Base-by-base conservation (phyloP, 37 sponge, comb jelly and placozoan genomes). In the Cliona cf. orientalis region DNA sequence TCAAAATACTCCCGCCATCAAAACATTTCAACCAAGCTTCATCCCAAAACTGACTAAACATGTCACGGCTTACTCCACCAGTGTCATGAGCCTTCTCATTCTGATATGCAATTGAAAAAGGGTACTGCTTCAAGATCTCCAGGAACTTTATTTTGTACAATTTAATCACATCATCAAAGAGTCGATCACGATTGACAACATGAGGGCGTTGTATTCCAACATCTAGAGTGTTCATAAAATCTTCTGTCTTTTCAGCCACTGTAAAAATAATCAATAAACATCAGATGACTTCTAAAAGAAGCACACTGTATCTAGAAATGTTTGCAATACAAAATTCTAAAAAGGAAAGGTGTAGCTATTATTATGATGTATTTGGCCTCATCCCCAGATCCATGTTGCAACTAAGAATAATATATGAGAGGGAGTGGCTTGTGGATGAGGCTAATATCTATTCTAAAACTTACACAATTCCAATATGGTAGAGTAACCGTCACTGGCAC, bases 131-230 rank as follows among this genome's bases (percentile, higher is more conserved):
- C n/a, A n/a, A 23, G 11, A 12, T 6, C 6, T 23, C 70, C 21
- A 69, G 29, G 70, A n/a, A 7, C 21, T 69, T 29, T 7, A 5
- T 29, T 9, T 5, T 29, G 29, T 69, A 69, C 38, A 69, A 29
- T 29, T 69, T 5, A 37, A 69, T 36, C 7, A 69, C 6, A 69
- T 69, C 70, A 7, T 69, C 70, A 33, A 69, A 69, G 5, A 69
- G 43, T 12, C 5, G 29, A 22, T 23, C 43, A 14, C 70, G 70
- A 9, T 11, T 33, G 39, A 69, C 43, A 6, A 21, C 21, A 33
- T 31, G 70, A 6, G 66, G 66, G 25, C 66, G 17, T 19, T 49
- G 55, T 19, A 49, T 17, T 17, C 17, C 14, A 19, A 19, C 55
- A 49, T 11, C 17, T 49, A 17, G 55, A 49, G 55, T 49, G 11